phyloP scores from a whole-genome alignment of 2,113 vertebrate genomes.

The Poicephalus gulielmi region DNA sequence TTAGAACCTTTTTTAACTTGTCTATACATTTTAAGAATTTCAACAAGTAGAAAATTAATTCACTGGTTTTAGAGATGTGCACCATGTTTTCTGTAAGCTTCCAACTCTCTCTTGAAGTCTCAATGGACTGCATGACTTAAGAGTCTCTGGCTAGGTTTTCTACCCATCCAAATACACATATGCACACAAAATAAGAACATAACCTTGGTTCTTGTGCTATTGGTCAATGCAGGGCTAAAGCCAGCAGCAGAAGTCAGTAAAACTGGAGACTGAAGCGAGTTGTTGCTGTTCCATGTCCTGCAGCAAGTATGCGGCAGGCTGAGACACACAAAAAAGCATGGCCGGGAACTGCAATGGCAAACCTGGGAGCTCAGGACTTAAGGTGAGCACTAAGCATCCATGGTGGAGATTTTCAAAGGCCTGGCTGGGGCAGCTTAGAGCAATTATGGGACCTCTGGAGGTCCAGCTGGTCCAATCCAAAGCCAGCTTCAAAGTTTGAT shows the following conservation, averaged over 20 bases:
- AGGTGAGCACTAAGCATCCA: background rate
- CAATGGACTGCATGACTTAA: background rate
- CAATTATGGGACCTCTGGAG: background rate
- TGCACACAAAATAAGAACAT: background rate
- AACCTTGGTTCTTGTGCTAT: background rate
- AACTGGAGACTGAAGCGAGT: background rate
- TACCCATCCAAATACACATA: background rate
- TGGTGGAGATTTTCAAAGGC: background rate
- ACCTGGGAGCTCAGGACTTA: background rate
- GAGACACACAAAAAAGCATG: background rate
- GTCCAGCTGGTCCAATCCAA: background rate
- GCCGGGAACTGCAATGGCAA: fast-evolving
- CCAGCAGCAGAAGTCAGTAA: background rate
- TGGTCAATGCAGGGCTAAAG: background rate
- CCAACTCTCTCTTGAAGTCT: background rate
- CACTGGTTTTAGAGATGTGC: background rate
- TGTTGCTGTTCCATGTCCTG: background rate
- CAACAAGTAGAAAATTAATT: background rate
- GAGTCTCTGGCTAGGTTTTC: background rate
- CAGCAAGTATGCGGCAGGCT: background rate
- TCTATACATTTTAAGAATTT: background rate
- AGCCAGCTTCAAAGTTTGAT: background rate
- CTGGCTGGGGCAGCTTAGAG: background rate
- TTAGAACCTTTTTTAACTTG: background rate
- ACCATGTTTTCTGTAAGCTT: background rate